A percentile compares a stretch with the other conserved stretches of the same genome.
phyloP scores from a whole-genome alignment of 2,797 vertebrate genomes.

The Enteromius fasciolatus region DNA sequence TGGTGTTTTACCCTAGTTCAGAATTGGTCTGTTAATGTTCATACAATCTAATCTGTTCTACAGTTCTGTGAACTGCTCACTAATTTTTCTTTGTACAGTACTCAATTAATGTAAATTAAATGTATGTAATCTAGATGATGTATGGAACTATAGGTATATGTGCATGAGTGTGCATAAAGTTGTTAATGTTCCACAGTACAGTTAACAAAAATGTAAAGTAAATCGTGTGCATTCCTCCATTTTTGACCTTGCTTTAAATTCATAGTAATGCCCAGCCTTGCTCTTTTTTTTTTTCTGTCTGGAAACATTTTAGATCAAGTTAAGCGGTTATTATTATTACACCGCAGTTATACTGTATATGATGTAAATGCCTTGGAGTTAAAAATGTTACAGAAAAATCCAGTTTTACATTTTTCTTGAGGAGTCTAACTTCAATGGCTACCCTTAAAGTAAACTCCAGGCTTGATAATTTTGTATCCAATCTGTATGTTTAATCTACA shows the following conservation, averaged over 20 bases:
- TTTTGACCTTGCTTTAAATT: slow-evolving; percentile 24
- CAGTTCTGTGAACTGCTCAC: slow-evolving; percentile 39
- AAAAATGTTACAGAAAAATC: background rate
- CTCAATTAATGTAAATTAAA: slow-evolving; percentile 20
- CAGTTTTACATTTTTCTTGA: slow-evolving; percentile 6
- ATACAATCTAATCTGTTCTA: background rate
- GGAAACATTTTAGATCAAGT: slow-evolving; percentile 2
- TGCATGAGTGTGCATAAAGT: slow-evolving; percentile 23
- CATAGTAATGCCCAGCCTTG: background rate
- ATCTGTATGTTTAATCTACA: slow-evolving; percentile 18
- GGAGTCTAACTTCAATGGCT: background rate
- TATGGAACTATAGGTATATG: slow-evolving; percentile 15
- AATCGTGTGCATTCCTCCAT: background rate
- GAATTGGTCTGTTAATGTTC: slow-evolving; percentile 20
- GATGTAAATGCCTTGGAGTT: slow-evolving; percentile 16
- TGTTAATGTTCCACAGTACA: background rate
- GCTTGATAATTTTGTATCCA: slow-evolving; percentile 18
- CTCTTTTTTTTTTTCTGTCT: background rate
- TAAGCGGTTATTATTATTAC: background rate
- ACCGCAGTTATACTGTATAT: background rate
- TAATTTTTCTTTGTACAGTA: slow-evolving; percentile 41
- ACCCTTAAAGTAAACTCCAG: background rate
- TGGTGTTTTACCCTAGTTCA: slow-evolving; percentile 34
- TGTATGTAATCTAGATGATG: slow-evolving; percentile 24
- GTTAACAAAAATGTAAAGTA: slow-evolving; percentile 4